Evolutionary conservation across 2,113 vertebrate genomes (phyloP).

Genomic region (Coracopsis vasa): DNA sequence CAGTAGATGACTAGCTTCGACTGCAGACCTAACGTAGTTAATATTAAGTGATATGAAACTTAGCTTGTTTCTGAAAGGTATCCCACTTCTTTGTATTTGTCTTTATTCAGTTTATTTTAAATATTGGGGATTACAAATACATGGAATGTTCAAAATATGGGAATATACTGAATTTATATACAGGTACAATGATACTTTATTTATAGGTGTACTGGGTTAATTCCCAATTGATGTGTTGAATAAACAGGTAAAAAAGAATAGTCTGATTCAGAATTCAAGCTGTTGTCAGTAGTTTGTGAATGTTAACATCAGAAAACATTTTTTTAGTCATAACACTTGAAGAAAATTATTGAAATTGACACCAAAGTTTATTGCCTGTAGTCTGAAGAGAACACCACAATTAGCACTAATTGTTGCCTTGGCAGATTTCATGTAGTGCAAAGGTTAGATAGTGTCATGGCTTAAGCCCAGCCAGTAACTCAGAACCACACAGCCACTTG

Average conservation of each 20-base stretch:
- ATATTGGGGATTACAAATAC: not conserved
- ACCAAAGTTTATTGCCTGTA: not conserved
- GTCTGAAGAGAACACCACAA: not conserved
- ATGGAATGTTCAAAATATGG: not conserved
- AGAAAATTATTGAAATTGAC: not conserved
- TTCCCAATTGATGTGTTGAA: not conserved
- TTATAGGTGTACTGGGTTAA: not conserved
- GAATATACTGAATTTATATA: not conserved
- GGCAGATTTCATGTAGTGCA: not conserved
- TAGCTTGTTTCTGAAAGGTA: not conserved
- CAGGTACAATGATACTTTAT: not conserved
- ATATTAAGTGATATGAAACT: not conserved
- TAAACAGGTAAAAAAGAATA: not conserved
- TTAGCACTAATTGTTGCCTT: not conserved
- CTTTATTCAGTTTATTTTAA: not conserved
- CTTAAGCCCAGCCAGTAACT: not conserved
- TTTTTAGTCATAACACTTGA: not conserved
- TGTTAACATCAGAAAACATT: not conserved
- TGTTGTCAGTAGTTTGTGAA: not conserved
- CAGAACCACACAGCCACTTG: not conserved
- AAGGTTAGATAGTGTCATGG: not conserved
- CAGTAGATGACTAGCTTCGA: not conserved
- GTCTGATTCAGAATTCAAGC: not conserved
- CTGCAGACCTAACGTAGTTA: not conserved
- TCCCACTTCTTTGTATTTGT: not conserved